Percentiles rank a stretch among this genome's conserved stretches.
Evolutionary conservation across 2,113 vertebrate genomes (phyloP).

Genomic region (Odontesthes bonariensis): DNA sequence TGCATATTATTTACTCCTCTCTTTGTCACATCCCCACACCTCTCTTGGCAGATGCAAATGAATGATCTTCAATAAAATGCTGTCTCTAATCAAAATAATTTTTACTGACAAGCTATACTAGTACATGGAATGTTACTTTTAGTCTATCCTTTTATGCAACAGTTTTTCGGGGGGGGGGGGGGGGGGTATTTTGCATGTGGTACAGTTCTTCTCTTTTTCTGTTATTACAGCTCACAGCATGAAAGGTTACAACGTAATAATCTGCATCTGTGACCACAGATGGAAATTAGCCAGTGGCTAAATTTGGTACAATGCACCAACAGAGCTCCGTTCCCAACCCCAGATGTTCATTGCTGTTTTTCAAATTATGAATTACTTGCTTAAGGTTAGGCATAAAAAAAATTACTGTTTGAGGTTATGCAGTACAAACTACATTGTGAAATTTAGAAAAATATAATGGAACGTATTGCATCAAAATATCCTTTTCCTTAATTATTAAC

Average conservation of each 20-base stretch:
- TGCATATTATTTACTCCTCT: constrained; percentile 31
- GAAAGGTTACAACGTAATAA: background rate
- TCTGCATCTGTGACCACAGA: background rate
- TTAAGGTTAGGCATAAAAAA: too few species aligned
- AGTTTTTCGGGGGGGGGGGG: background rate
- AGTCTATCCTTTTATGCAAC: background rate
- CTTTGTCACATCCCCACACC: background rate
- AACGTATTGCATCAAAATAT: too few species aligned
- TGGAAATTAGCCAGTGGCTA: background rate
- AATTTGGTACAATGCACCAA: background rate
- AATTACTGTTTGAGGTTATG: too few species aligned
- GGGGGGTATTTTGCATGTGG: too few species aligned
- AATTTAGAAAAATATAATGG: too few species aligned
- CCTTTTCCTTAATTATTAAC: too few species aligned
- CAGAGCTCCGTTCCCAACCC: background rate
- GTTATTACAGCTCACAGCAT: background rate
- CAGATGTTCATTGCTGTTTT: background rate
- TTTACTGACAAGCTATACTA: background rate
- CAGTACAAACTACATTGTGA: too few species aligned
- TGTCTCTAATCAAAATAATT: constrained; percentile 4
- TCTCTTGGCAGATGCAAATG: background rate
- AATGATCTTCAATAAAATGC: constrained; percentile 10
- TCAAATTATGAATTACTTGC: too few species aligned
- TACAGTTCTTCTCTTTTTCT: too few species aligned
- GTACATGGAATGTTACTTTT: background rate